Percentiles rank a stretch among this genome's conserved stretches.
Conservation (phyloP, 2,113 vertebrate species). For the Microtus oregoni region DNA sequence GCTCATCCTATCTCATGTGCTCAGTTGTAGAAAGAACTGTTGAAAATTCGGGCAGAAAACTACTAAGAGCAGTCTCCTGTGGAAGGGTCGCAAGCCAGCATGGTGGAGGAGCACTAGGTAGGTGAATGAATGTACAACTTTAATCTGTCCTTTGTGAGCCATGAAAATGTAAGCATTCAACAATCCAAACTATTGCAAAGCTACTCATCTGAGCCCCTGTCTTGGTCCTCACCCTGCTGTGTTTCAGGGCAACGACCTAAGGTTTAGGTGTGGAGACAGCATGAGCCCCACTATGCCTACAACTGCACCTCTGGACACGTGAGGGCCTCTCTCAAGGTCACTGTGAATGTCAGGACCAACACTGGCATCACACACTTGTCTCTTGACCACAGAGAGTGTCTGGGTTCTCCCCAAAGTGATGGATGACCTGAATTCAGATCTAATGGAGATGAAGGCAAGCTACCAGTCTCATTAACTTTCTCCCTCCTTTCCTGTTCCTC, state of each 20-base stretch:
- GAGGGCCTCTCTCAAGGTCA: background rate
- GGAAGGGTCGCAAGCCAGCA: background rate
- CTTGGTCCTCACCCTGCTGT: background rate
- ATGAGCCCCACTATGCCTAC: background rate
- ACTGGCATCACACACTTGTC: background rate
- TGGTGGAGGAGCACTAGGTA: fast-evolving
- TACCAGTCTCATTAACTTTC: background rate
- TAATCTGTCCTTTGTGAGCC: background rate
- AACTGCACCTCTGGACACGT: background rate
- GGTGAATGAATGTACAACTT: background rate
- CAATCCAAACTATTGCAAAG: background rate
- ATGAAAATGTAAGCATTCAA: background rate
- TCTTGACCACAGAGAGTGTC: background rate
- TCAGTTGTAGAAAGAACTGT: background rate
- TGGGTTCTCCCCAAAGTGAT: background rate
- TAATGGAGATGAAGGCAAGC: background rate
- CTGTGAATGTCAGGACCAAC: background rate
- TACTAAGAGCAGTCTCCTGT: no score
- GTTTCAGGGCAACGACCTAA: background rate
- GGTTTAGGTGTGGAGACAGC: background rate
- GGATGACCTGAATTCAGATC: background rate
- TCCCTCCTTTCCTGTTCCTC: background rate
- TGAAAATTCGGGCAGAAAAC: background rate
- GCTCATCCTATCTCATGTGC: background rate
- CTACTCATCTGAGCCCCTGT: background rate